A percentile compares a stretch with the other conserved stretches of the same genome.
These are phyloP conservation scores for Sander vitreus DNA, from an alignment of 2,113 vertebrate genomes.

Conservation along the genomic window DNA sequence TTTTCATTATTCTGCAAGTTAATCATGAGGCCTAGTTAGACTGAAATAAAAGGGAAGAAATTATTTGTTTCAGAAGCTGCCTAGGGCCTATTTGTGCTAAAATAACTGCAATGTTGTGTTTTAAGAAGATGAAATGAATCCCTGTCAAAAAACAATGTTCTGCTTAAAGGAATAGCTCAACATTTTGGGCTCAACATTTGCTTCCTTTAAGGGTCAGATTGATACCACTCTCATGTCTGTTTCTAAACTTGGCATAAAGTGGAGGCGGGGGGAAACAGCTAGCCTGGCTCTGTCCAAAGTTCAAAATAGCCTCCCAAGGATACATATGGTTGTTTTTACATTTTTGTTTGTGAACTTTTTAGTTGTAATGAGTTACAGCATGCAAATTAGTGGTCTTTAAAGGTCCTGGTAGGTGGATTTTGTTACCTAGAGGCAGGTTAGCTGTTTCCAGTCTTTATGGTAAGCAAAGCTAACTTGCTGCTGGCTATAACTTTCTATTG, in stretches of 20 bases:
- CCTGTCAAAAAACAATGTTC: not conserved
- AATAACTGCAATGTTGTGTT: conserved; percentile 17
- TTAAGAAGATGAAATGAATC: conserved; percentile 1
- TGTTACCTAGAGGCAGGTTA: too few species aligned
- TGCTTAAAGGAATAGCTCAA: not conserved
- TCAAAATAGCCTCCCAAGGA: not conserved
- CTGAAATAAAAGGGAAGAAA: not conserved
- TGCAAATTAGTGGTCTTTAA: too few species aligned
- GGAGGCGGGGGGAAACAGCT: not conserved
- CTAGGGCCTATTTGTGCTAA: not conserved
- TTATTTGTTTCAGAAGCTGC: conserved; percentile 1
- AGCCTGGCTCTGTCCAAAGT: not conserved
- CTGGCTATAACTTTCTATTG: too few species aligned
- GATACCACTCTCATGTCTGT: not conserved
- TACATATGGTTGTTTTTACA: not conserved
- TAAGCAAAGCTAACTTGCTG: too few species aligned
- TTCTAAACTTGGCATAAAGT: not conserved
- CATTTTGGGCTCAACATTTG: not conserved
- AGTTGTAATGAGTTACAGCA: too few species aligned
- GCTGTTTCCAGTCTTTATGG: too few species aligned
- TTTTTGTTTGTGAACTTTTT: not conserved
- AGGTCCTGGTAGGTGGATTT: too few species aligned
- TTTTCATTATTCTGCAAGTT: conserved; percentile 31
- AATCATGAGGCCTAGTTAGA: not conserved
- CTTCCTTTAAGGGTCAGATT: not conserved